Percentiles rank a stretch among this genome's conserved stretches.
Conservation (phyloP, 2,888 invertebrate species). For the Deroplatys truncata region DNA sequence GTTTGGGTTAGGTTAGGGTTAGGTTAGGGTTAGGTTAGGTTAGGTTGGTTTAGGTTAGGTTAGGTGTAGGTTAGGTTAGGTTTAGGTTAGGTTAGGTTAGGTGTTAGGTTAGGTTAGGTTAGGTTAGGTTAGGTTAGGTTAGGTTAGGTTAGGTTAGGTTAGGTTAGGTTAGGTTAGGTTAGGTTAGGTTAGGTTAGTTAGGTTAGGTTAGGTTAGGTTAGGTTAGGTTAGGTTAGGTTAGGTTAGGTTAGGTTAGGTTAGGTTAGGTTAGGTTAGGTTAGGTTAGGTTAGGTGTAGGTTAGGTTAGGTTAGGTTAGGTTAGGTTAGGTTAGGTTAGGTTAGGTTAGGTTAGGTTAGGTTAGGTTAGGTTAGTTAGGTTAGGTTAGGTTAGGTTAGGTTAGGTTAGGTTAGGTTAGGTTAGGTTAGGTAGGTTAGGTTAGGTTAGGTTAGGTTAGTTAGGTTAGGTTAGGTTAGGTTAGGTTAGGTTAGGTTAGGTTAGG, state of each 20-base stretch:
- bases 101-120: background rate
- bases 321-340: slow-evolving; percentile 34
- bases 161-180: background rate
- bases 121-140: background rate
- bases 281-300: background rate
- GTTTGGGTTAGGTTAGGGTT: background rate
- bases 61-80: too few relatives aligned
- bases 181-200: background rate
- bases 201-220: background rate
- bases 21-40: background rate
- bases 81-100: too few relatives aligned
- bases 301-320: slow-evolving; percentile 27
- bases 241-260: background rate
- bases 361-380: slow-evolving; percentile 33
- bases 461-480: too few relatives aligned
- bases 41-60: background rate
- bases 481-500: too few relatives aligned
- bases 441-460: too few relatives aligned
- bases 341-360: slow-evolving; percentile 33
- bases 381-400: slow-evolving; percentile 34
- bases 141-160: background rate
- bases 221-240: background rate
- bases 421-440: too few relatives aligned
- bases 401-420: slow-evolving; percentile 34
- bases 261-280: background rate